Conservation (phyloP, 2,888 invertebrate genomes). For the Parnassius smintheus region DNA sequence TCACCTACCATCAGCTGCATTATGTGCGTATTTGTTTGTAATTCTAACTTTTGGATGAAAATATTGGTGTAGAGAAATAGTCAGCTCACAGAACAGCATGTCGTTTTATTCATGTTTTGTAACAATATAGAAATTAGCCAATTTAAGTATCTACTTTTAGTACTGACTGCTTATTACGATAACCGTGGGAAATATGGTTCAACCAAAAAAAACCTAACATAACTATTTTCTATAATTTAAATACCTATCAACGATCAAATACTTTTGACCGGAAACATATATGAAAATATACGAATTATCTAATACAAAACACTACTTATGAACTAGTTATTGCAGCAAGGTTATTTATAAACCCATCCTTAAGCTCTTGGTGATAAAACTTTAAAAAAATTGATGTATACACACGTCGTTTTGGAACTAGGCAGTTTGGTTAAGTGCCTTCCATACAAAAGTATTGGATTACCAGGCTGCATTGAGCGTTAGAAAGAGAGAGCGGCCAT, state of each 20-base stretch:
- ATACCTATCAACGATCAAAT: conserved; percentile 28
- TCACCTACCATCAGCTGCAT: no score
- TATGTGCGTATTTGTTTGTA: no score
- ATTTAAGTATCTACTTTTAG: no score
- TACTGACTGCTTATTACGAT: no score
- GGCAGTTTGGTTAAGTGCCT: conserved; percentile 71
- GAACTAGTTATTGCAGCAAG: conserved; percentile 21
- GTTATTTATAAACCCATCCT: conserved; percentile 30
- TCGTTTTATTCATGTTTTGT: no score
- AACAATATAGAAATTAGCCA: no score
- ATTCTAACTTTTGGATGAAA: no score
- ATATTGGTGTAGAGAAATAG: no score
- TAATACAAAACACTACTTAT: conserved; percentile 28
- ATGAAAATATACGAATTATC: conserved; percentile 26
- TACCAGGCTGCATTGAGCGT: conserved; percentile 74
- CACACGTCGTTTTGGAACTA: conserved; percentile 64
- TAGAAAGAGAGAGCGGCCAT: conserved; percentile 72
- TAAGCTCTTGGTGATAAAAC: conserved; percentile 40
- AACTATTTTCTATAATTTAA: conserved; percentile 32
- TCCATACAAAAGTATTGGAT: conserved; percentile 81
- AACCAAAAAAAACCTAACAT: conserved; percentile 28
- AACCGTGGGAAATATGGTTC: conserved; percentile 25
- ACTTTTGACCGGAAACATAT: conserved; percentile 23
- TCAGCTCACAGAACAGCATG: no score
- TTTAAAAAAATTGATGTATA: conserved; percentile 55